phyloP scores from a whole-genome alignment of 2,797 vertebrate genomes.

The Anas bahamensis region DNA sequence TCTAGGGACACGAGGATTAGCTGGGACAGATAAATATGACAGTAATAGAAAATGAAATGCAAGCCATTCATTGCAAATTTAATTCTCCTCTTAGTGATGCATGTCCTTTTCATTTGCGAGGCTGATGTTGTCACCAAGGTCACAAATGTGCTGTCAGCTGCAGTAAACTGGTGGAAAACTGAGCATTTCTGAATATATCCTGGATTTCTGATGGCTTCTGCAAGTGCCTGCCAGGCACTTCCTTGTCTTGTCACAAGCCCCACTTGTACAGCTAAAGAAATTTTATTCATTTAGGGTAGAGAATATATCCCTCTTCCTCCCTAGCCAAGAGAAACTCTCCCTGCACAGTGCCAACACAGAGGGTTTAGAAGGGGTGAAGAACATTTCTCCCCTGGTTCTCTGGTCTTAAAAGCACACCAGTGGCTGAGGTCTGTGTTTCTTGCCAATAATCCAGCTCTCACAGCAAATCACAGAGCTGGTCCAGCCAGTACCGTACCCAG shows the following conservation, averaged over 20 bases:
- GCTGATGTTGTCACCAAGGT: background rate
- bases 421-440: background rate
- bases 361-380: background rate
- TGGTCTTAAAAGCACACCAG: background rate
- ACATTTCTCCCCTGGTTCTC: background rate
- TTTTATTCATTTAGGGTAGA: background rate
- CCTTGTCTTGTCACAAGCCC: background rate
- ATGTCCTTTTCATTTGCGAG: background rate
- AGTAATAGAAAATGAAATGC: constrained; percentile 10
- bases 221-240: background rate
- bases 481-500: background rate
- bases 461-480: background rate
- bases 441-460: background rate
- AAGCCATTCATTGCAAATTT: background rate
- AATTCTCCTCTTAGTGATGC: constrained; percentile 5
- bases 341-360: background rate
- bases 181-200: background rate
- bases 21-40: background rate
- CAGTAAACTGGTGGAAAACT: background rate
- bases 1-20: constrained; percentile 2
- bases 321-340: background rate
- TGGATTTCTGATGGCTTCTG: background rate
- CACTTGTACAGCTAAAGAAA: background rate
- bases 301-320: background rate
- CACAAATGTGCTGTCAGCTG: background rate